Evolutionary conservation across 2,888 invertebrate genomes (phyloP).

Genomic region (Drosophila fulvimacula): DNA sequence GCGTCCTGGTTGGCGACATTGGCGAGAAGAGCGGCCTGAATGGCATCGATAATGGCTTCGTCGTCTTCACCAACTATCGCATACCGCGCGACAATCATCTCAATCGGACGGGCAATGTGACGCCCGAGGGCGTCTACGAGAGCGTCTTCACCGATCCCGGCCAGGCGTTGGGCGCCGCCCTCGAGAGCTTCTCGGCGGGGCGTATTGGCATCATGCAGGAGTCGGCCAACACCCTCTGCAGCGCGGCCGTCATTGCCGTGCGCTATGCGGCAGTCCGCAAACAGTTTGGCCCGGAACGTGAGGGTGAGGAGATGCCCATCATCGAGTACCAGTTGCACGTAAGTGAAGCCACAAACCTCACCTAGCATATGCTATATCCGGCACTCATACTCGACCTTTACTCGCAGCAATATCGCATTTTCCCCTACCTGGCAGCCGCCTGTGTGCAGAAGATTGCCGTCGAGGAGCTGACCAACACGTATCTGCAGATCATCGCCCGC

Average conservation of each 20-base stretch:
- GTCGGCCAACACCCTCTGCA: constrained; percentile 86
- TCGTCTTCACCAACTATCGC: constrained; percentile 94
- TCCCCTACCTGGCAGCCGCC: constrained; percentile 89
- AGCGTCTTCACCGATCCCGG: constrained; percentile 96
- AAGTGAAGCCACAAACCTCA: constrained; percentile 54
- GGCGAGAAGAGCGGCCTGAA: constrained; percentile 96
- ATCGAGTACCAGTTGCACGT: constrained; percentile 93
- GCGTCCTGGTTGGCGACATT: constrained; percentile 95
- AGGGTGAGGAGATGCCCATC: constrained; percentile 89
- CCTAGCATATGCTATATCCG: not conserved
- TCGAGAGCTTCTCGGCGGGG: constrained; percentile 95
- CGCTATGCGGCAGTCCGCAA: constrained; percentile 91
- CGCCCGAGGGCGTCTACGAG: constrained; percentile 93
- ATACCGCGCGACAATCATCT: constrained; percentile 94
- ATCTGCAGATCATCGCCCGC: constrained; percentile 89
- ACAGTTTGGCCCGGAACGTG: constrained; percentile 90
- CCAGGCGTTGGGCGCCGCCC: constrained; percentile 92
- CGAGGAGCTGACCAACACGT: constrained; percentile 88
- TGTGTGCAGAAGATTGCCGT: constrained; percentile 88
- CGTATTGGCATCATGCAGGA: constrained; percentile 89
- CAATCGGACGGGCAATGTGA: constrained; percentile 95
- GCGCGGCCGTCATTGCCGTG: constrained; percentile 90
- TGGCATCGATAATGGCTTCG: constrained; percentile 96
- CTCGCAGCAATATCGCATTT: constrained; percentile 89
- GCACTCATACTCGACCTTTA: not conserved